Conservation (phyloP, 2,888 invertebrate species). For the Tinea semifulvella region DNA sequence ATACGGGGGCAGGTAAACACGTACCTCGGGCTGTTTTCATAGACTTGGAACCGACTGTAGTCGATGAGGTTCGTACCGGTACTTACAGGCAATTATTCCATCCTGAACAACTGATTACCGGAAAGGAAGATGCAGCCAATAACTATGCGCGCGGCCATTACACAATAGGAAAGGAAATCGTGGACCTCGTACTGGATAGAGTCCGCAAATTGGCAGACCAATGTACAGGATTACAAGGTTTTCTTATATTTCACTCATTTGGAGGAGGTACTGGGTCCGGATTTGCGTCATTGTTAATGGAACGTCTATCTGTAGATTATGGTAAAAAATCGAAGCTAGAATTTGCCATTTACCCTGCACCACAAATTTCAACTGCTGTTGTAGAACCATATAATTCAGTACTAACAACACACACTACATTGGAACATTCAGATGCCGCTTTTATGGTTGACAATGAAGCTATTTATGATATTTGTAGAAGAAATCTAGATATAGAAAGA, state of each 20-base stretch:
- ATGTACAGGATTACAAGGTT: slow-evolving; percentile 91
- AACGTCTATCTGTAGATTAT: slow-evolving; percentile 92
- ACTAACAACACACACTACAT: slow-evolving; percentile 92
- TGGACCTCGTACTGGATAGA: slow-evolving; percentile 87
- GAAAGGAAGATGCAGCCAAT: slow-evolving; percentile 97
- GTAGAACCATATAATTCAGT: slow-evolving; percentile 98
- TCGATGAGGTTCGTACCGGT: slow-evolving; percentile 91
- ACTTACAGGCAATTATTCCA: slow-evolving; percentile 96
- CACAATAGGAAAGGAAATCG: slow-evolving; percentile 94
- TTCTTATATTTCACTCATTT: slow-evolving; percentile 94
- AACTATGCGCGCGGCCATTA: slow-evolving; percentile 98
- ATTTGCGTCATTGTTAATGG: slow-evolving; percentile 94
- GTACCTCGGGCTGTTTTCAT: slow-evolving; percentile 94
- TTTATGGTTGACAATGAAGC: slow-evolving; percentile 95
- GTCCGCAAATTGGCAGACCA: slow-evolving; percentile 88
- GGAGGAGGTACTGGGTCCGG: slow-evolving; percentile 94
- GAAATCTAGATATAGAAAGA: slow-evolving; percentile 92
- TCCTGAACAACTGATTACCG: slow-evolving; percentile 94
- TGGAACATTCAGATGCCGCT: slow-evolving; percentile 94
- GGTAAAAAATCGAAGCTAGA: slow-evolving; percentile 95
- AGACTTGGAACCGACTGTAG: slow-evolving; percentile 95
- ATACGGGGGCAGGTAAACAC: slow-evolving; percentile 95
- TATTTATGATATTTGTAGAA: slow-evolving; percentile 89
- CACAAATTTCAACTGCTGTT: slow-evolving; percentile 86
- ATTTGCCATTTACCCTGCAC: slow-evolving; percentile 96